Evolutionary conservation across 2,113 vertebrate species (phyloP).

Genomic region (Nerophis ophidion): DNA sequence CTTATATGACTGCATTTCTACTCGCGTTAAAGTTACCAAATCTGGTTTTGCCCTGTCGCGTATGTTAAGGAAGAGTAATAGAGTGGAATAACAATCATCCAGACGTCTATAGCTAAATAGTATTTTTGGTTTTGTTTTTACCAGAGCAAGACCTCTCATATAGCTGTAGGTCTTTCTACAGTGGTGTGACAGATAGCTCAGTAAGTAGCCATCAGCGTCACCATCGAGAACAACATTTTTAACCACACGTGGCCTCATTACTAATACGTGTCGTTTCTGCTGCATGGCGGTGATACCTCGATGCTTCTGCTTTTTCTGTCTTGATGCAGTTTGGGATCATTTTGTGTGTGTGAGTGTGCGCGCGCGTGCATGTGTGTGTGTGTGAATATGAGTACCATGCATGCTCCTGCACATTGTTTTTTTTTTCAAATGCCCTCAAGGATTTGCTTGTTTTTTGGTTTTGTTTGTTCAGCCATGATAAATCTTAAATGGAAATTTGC

Average conservation of each 20-base stretch:
- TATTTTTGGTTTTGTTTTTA: conserved; percentile 50
- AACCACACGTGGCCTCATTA: conserved; percentile 36
- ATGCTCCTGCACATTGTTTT: conserved; percentile 10
- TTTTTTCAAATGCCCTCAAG: not conserved
- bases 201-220: conserved; percentile 63
- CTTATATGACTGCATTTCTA: not conserved
- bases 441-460: not conserved
- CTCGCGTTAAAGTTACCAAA: not conserved
- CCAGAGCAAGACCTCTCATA: conserved; percentile 63
- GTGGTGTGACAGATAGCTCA: conserved; percentile 69
- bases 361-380: not conserved
- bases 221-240: conserved; percentile 25
- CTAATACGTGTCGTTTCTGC: conserved; percentile 41
- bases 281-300: not conserved
- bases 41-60: not conserved
- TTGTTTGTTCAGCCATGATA: not conserved
- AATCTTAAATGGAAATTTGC: not conserved
- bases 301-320: not conserved
- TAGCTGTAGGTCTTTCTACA: conserved; percentile 68
- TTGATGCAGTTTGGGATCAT: not conserved
- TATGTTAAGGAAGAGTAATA: not conserved
- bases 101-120: not conserved
- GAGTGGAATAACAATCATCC: not conserved
- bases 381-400: conserved; percentile 25
- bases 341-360: not conserved